phyloP scores from a whole-genome alignment of 2,113 vertebrate species.

The Pterocles burchelli region DNA sequence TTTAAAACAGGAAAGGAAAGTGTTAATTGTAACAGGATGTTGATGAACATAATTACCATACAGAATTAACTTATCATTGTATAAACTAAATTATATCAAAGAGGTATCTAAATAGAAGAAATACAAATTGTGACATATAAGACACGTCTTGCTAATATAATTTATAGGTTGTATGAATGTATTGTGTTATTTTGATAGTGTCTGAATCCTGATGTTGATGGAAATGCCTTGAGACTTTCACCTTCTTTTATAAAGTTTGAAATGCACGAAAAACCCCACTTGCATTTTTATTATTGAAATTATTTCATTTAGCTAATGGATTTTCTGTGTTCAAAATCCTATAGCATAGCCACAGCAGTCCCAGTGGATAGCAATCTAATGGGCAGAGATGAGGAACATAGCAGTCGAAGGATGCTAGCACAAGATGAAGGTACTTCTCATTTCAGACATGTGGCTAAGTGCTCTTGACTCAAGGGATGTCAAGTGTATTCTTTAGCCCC shows the following conservation, averaged over 20 bases:
- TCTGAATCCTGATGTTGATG: background rate
- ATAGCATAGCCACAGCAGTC: background rate
- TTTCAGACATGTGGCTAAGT: background rate
- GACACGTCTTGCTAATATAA: background rate
- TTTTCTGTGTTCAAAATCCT: background rate
- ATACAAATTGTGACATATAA: background rate
- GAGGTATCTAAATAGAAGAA: background rate
- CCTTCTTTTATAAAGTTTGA: background rate
- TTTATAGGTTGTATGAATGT: background rate
- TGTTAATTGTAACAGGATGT: background rate
- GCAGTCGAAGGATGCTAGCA: background rate
- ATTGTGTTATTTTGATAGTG: background rate
- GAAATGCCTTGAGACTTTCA: background rate
- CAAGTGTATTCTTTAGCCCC: background rate
- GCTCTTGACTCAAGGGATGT: background rate
- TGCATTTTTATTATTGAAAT: background rate
- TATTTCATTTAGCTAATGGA: background rate
- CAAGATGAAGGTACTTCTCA: background rate
- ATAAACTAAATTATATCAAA: background rate
- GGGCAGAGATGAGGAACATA: background rate
- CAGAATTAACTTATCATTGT: background rate
- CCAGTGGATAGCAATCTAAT: background rate
- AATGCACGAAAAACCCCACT: rapidly evolving
- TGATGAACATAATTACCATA: background rate
- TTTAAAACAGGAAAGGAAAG: background rate